A percentile compares a stretch with the other conserved stretches of the same genome.
These are phyloP conservation scores for Macaria notata DNA, from an alignment of 2,888 invertebrate species.

Conservation along the genomic window DNA sequence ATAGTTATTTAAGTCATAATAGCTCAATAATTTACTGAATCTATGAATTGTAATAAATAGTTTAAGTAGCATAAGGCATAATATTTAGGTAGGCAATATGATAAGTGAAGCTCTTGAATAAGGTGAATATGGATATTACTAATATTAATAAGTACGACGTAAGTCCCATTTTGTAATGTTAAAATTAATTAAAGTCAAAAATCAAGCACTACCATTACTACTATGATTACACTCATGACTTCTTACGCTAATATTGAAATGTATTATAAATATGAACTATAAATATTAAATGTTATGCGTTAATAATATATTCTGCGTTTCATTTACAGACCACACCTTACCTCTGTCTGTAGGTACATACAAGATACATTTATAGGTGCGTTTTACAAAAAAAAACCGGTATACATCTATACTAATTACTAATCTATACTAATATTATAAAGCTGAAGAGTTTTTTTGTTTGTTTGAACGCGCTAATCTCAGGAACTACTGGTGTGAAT, in stretches of 20 bases:
- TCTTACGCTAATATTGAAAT: slow-evolving; percentile 82
- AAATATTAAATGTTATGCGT: slow-evolving; percentile 87
- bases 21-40: slow-evolving; percentile 74
- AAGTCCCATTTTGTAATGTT: slow-evolving; percentile 81
- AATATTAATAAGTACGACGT: slow-evolving; percentile 48
- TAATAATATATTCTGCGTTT: slow-evolving; percentile 81
- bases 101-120: slow-evolving; percentile 36
- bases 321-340: slow-evolving; percentile 39
- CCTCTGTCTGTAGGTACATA: not conserved
- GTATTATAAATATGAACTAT: slow-evolving; percentile 83
- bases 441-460: no score
- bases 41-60: slow-evolving; percentile 68
- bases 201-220: slow-evolving; percentile 79
- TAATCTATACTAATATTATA: no score
- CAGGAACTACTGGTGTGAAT: no score
- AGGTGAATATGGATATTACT: slow-evolving; percentile 59
- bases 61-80: slow-evolving; percentile 58
- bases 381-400: no score
- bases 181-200: slow-evolving; percentile 68
- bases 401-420: no score
- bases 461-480: no score
- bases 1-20: slow-evolving; percentile 58
- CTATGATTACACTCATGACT: slow-evolving; percentile 80
- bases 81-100: slow-evolving; percentile 49
- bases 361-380: no score